Conservation (phyloP, 2,888 invertebrate genomes). For the Ennomos fuscantarius region DNA sequence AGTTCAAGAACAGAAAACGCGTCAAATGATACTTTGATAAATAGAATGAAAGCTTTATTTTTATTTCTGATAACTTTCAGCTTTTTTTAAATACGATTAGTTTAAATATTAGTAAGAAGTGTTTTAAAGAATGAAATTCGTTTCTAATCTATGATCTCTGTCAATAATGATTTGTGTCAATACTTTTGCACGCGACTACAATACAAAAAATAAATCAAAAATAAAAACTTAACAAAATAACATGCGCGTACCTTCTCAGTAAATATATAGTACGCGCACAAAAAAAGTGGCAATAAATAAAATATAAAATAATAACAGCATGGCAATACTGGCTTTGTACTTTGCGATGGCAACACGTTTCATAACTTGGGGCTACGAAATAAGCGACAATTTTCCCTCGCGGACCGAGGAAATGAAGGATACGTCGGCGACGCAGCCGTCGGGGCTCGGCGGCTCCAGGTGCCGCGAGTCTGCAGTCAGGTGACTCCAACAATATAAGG, state of each 20-base stretch:
- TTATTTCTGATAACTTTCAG: too few relatives aligned
- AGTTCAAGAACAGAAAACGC: too few relatives aligned
- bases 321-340: constrained; percentile 34
- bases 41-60: too few relatives aligned
- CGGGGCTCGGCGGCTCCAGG: too few relatives aligned
- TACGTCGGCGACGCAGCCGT: too few relatives aligned
- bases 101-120: too few relatives aligned
- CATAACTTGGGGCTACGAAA: constrained; percentile 1
- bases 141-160: neutral
- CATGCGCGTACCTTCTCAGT: constrained; percentile 15
- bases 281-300: constrained; percentile 19
- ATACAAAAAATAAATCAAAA: constrained; percentile 28
- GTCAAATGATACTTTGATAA: too few relatives aligned
- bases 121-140: too few relatives aligned
- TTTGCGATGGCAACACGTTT: constrained; percentile 30
- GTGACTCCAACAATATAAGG: too few relatives aligned
- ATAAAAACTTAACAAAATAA: constrained; percentile 35
- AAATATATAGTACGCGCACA: constrained; percentile 18
- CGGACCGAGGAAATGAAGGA: too few relatives aligned
- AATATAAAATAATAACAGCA: constrained; percentile 13
- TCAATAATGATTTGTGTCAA: constrained; percentile 8
- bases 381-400: neutral
- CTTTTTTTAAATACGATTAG: too few relatives aligned
- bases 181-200: constrained; percentile 28
- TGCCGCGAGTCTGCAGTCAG: too few relatives aligned